Evolutionary conservation across 2,113 vertebrate genomes (phyloP).

Genomic region (Salvator merianae): DNA sequence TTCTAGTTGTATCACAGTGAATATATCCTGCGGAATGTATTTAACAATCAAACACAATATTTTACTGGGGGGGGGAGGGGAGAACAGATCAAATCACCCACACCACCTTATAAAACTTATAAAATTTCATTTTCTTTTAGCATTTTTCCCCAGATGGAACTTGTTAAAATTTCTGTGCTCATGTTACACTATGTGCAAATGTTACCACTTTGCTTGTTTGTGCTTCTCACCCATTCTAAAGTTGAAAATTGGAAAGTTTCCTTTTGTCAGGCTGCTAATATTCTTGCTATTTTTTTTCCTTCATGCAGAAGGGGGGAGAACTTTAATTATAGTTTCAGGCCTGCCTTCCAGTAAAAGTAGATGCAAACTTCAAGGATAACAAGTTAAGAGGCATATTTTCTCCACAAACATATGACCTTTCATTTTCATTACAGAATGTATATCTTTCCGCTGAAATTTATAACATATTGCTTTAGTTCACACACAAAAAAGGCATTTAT

Average conservation of each 20-base stretch:
- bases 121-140: slow-evolving; percentile 19
- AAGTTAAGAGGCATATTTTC: slow-evolving; percentile 4
- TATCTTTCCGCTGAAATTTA: background rate
- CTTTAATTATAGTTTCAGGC: slow-evolving; percentile 27
- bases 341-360: background rate
- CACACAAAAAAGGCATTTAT: no score
- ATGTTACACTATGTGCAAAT: slow-evolving; percentile 13
- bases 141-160: slow-evolving; percentile 4
- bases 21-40: background rate
- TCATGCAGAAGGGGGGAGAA: background rate
- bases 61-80: background rate
- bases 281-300: background rate
- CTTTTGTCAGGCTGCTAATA: slow-evolving; percentile 16
- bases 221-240: slow-evolving; percentile 26
- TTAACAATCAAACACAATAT: background rate
- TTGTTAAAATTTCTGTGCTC: background rate
- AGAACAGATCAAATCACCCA: no score
- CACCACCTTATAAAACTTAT: background rate
- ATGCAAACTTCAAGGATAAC: slow-evolving; percentile 24
- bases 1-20: background rate
- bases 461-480: no score
- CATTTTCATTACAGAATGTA: background rate
- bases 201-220: slow-evolving; percentile 14
- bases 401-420: background rate
- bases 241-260: slow-evolving; percentile 28